Evolutionary conservation across 2,797 vertebrate genomes (phyloP).

Genomic region (Carduelis carduelis): DNA sequence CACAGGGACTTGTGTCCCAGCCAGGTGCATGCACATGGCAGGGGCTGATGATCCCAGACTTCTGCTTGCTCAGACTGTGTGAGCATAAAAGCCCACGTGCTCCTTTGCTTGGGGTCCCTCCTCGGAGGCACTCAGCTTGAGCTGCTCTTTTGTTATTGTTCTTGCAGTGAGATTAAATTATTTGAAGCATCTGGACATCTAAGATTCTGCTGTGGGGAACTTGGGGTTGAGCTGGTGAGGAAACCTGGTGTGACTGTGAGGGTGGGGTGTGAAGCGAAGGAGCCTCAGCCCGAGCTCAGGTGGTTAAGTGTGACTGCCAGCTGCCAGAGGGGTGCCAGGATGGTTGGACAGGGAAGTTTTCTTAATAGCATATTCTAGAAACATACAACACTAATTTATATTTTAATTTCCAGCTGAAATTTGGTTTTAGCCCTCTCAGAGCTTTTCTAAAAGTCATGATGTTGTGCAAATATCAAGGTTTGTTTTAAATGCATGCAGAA

Average conservation of each 20-base stretch:
- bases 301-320: background rate
- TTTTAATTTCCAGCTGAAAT: background rate
- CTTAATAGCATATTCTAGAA: background rate
- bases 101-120: background rate
- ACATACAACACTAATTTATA: background rate
- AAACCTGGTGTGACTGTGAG: background rate
- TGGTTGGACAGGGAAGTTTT: too few species aligned
- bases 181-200: background rate
- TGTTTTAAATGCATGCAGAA: background rate
- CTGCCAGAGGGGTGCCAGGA: background rate
- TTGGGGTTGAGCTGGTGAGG: accelerated
- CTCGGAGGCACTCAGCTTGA: accelerated
- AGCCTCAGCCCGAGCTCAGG: accelerated
- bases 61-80: accelerated
- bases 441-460: background rate
- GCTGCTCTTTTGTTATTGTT: background rate
- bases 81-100: background rate
- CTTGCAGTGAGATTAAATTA: background rate
- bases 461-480: background rate
- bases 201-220: background rate
- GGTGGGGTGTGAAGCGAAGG: background rate
- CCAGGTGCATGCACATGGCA: accelerated
- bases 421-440: background rate
- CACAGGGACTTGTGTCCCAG: accelerated
- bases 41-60: background rate